Base-by-base conservation (phyloP, 2,888 invertebrate genomes). In the Agrotis clavis region DNA sequence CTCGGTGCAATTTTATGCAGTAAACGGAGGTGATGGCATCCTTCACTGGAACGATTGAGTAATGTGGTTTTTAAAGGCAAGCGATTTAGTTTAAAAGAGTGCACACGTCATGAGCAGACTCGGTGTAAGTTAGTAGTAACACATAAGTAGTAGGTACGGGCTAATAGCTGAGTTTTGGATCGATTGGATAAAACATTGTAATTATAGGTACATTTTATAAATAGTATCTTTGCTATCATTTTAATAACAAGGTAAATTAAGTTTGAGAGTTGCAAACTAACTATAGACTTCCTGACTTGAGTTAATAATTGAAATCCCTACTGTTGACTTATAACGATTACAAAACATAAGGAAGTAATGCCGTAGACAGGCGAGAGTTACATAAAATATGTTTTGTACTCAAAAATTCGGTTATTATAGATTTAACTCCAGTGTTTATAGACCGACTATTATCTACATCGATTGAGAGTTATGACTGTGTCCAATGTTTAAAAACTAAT, bases 401-500 rank as follows among this genome's bases (percentile, higher is more conserved):
- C 21, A 64, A 64, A 60, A 63, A 30, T 74, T 41, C 16, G 21
- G 65, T 59, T 54, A 78, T 77, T 73, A 77, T 48, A 65, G 77
- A 65, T 71, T 72, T 71, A 53, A 57, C 56, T 48, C 47, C 6
- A 41, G 56, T 30, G 19, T 63, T 67, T 41, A 67, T 57, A 56
- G 54, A 25, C 53, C 56, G 45, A 59, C 66, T 64, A 70, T 72
- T 76, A 63, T 73, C 53, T 63, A 53, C 56, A 64, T 45, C 21
- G 56, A 70, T 79, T n/a, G 67, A 59, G 62, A 57, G 71, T 71
- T 73, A 73, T 67, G 64, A 57, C 53, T 74, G 74, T 71, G 71
- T 66, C 79, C 64, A 77, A 85, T 85, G 73, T 78, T 79, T 78
- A 80, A 77, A 79, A 73, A 83, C 67, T 71, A 65, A 61, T 71